Evolutionary conservation across 2,888 invertebrate species (phyloP), one percentile per base, ranked within the genome.

Genomic region (Dorcus parallelipipedus): DNA sequence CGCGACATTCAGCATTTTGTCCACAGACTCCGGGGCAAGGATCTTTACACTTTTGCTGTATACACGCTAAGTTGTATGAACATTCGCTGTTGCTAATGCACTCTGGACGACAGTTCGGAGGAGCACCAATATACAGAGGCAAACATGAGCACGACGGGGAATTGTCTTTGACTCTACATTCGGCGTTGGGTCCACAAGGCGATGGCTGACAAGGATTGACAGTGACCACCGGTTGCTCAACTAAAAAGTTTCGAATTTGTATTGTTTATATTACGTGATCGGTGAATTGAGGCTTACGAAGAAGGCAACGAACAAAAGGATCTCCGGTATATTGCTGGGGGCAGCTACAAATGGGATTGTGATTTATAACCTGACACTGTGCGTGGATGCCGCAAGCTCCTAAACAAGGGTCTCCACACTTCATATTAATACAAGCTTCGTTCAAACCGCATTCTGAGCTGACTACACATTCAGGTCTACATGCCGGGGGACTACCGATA

Each of bases 101-200:
- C 75, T 91, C 90, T 0, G 90, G 90, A 63, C 86, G 81, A 72
- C 92, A 93, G 63, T 84, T 84, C 3, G 91, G 90, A 38, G 93
- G 90, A 14, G 82, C 82, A 38, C 88, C 88, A 50, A 83, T 80
- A 75, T 86, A 91, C 63, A 84, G 85, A 50, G 82, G 79, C 23
- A 86, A 77, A 69, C 93, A 93, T 3, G 90, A 88, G 71, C 93
- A 93, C 3, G 88, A 86, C 0, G 90, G 89, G 41, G 85, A 79
- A 42, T 84, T 86, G 47, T 85, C 86, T 10, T 83, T 78, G 62
- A 85, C 83, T 72, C 85, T 84, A 70, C 91, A 92, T 70, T 75
- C 79, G 65, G 75, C 85, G 68, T 85, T 85, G 3, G 82, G 75
- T 8, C 86, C 86, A 70, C 87, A 86, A 5, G 87, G 87, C 9